Evolutionary conservation across 2,888 invertebrate genomes (phyloP), one percentile per base, ranked within the genome.

Genomic region (Baccha elongata): DNA sequence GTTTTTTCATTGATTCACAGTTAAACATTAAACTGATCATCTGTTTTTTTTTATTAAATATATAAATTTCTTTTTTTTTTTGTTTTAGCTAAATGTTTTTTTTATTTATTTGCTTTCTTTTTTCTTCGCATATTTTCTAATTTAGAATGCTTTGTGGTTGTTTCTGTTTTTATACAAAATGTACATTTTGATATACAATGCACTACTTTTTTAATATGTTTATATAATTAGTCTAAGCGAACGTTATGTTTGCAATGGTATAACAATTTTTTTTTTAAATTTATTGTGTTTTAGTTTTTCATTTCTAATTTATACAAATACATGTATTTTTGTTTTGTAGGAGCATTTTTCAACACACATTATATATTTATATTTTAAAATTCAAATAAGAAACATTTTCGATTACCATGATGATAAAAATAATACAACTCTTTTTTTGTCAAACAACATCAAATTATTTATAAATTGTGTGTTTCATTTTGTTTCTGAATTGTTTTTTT

Each of bases 161-260:
- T 37, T 50, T 64, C 23, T 48, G n/a, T 64, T 7, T 81, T 81
- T 76, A 67, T 81, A 81, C 81, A 81, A 81, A 81, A 81, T 81
- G 65, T 81, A 81, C 81, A 81, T 76, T 60, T 72, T 81, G 75
- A 81, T 81, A 81, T 81, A 81, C 81, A 81, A 81, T 76, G 81
- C 81, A 62, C 81, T 76, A 81, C 71, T 48, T 71, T 50, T 52
- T 72, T 62, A 3, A 13, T 23, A 26, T n/a, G 0, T 11, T 42
- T 60, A 60, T 60, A 69, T 74, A 62, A 69, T 80, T 76, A 76
- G 62, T 76, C 76, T 81, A 81, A 72, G 81, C 81, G 81, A 81
- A 81, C 81, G 19, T 71, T 65, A 60, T 58, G 75, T 81, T 69
- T 81, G 80, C 80, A 81, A 75, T 81, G 76, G 60, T 81, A 76